phyloP scores from a whole-genome alignment of 2,113 vertebrate genomes.

The Barnardius zonarius region DNA sequence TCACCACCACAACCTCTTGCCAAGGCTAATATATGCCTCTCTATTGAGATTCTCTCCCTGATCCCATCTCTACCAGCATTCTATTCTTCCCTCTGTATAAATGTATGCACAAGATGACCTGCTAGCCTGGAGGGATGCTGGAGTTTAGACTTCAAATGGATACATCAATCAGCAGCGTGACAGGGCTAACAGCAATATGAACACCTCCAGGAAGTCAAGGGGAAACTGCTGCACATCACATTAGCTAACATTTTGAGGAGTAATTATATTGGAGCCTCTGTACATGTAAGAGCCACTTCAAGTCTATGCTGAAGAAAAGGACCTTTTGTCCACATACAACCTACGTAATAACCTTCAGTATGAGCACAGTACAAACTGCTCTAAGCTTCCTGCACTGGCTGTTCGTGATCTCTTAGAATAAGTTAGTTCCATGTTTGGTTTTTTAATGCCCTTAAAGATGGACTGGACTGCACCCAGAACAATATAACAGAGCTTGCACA shows the following conservation, averaged over 20 bases:
- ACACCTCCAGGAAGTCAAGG: background rate
- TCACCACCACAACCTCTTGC: constrained; percentile 51
- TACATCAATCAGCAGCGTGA: background rate
- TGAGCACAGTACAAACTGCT: background rate
- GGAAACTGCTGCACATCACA: background rate
- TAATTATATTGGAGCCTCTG: background rate
- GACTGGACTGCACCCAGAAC: background rate
- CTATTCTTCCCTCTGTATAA: background rate
- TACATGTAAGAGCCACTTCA: background rate
- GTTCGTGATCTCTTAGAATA: background rate
- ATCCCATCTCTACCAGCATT: background rate
- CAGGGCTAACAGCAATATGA: background rate
- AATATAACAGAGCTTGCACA: fast-evolving
- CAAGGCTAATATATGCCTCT: constrained; percentile 32
- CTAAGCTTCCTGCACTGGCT: background rate
- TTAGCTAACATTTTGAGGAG: background rate
- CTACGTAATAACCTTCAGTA: fast-evolving
- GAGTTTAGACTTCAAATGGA: background rate
- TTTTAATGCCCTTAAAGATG: background rate
- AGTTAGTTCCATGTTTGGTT: background rate
- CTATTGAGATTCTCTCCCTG: background rate
- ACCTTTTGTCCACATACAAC: background rate
- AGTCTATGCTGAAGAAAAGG: background rate
- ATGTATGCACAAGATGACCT: background rate
- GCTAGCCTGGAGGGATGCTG: background rate